These are phyloP conservation scores for Ashinkailepas kermadecensis DNA, from an alignment of 2,888 invertebrate genomes.

Conservation along the genomic window DNA sequence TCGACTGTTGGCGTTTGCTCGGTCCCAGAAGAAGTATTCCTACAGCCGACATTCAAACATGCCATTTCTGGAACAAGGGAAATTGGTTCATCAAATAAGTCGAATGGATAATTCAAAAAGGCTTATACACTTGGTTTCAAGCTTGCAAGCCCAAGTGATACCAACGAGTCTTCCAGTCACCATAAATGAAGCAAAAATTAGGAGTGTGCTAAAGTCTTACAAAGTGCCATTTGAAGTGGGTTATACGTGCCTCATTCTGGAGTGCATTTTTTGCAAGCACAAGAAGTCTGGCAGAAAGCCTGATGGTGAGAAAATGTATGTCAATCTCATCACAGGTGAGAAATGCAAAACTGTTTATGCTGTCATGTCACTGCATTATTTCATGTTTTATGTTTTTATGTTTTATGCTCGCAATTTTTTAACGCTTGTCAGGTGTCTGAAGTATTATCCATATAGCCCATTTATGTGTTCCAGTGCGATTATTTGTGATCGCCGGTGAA, in stretches of 20 bases:
- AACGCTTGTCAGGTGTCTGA: too few species aligned
- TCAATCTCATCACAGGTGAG: conserved; percentile 4
- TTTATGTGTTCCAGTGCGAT: too few species aligned
- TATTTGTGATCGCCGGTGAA: too few species aligned
- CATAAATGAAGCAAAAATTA: neutral
- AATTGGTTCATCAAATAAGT: neutral
- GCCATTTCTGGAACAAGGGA: neutral
- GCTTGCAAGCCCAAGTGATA: neutral
- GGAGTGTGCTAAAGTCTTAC: neutral
- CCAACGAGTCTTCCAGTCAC: neutral
- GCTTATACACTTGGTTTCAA: neutral
- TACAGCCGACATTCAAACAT: neutral
- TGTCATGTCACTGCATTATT: neutral
- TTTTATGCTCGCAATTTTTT: too few species aligned
- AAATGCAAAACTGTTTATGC: neutral
- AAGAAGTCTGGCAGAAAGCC: neutral
- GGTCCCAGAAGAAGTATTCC: neutral
- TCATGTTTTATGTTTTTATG: neutral
- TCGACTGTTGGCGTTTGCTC: neutral
- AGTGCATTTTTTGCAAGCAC: conserved; percentile 18
- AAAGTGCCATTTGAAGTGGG: neutral
- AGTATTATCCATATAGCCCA: too few species aligned
- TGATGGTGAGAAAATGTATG: neutral
- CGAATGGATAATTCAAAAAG: neutral
- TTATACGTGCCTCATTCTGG: neutral